Evolutionary conservation across 2,888 invertebrate species (phyloP).

Genomic region (Spisula subtruncata): DNA sequence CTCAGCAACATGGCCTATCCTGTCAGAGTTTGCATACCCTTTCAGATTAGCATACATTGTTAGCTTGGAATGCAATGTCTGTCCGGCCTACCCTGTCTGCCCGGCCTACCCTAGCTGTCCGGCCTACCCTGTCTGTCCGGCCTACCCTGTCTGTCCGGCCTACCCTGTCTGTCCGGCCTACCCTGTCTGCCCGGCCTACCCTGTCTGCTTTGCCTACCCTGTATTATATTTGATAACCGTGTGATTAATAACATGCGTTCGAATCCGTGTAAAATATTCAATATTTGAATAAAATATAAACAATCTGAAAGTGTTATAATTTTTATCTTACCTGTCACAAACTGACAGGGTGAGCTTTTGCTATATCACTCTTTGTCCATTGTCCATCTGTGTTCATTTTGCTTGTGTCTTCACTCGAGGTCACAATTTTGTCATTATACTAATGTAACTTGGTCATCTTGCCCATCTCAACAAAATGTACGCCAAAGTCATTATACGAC

Average conservation of each 20-base stretch:
- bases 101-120: background rate
- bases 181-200: background rate
- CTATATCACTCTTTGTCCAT: too few species aligned
- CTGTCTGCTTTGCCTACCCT: background rate
- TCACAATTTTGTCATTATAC: too few species aligned
- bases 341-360: too few species aligned
- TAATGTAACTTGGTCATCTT: too few species aligned
- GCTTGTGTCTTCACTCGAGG: too few species aligned
- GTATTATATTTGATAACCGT: background rate
- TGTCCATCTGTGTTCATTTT: too few species aligned
- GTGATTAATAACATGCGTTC: background rate
- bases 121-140: background rate
- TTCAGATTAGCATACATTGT: background rate
- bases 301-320: background rate
- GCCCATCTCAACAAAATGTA: too few species aligned
- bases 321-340: too few species aligned
- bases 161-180: background rate
- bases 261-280: constrained; percentile 10
- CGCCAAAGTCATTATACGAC: too few species aligned
- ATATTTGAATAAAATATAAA: constrained; percentile 18
- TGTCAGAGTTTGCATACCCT: too few species aligned
- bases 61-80: background rate
- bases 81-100: background rate
- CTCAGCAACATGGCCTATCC: too few species aligned
- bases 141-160: background rate